Evolutionary conservation across 2,888 invertebrate genomes (phyloP), one percentile per base, ranked within the genome.

Genomic region (Teleiodes luculella): DNA sequence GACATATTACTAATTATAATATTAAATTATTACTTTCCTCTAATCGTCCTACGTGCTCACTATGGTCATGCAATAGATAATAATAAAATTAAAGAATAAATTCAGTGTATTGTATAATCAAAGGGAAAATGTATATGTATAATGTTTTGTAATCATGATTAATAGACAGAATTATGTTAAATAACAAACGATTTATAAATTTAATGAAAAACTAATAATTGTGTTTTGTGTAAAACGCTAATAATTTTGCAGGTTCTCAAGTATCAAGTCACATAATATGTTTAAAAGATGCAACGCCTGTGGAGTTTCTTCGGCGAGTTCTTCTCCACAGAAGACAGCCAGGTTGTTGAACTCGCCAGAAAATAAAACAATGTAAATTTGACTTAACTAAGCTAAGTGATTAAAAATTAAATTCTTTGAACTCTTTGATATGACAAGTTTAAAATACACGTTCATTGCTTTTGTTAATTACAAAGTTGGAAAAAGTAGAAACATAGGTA

Each of bases 141-240:
- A 20, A 54, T 54, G 45, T 16, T 14, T 37, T 50, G 49, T 54
- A 54, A 54, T 53, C 33, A 53, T 43, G n/a, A 16, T 20, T 36
- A 33, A 48, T 35, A 48, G 33, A 20, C 33, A 35, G 24, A 43
- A 28, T 28, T 28, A 43, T 43, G 13, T 43, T 28, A n/a, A 28
- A 43, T 0, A 28, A 20, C 39, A 18, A n/a, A n/a, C 4, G 18
- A 11, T 41, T n/a, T n/a, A n/a, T n/a, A n/a, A n/a, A 18, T 41
- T 41, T 10, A 20, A 11, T 20, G 24, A 20, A 20, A 20, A 20
- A 41, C 18, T 11, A 8, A 11, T 41, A 41, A 41, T 41, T 41
- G 18, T 10, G 11, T 41, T 41, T 41, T 41, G 46, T 39, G 11
- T 33, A 58, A 53, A 58, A 60, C 43, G 62, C 56, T 56, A 55